Conservation (phyloP, 35 echinoderm and acorn worm genomes). For the Lytechinus pictus region DNA sequence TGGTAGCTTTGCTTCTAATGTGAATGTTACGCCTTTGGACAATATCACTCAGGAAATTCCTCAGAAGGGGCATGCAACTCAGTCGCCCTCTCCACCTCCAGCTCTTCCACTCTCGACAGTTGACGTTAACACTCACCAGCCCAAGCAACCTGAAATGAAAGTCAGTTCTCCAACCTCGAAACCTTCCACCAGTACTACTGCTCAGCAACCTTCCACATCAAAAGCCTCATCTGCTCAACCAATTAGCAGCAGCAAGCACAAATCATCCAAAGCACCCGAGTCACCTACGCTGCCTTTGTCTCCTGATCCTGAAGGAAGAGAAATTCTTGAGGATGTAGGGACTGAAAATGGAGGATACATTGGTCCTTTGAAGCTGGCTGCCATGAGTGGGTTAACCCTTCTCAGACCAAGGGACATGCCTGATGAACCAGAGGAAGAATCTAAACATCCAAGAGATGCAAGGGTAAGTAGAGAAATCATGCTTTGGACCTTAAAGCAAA, state of each 20-base stretch:
- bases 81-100: neutral
- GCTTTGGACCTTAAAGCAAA: neutral
- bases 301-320: neutral
- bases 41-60: neutral
- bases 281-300: neutral
- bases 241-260: neutral
- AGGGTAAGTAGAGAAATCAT: slow-evolving; percentile 69
- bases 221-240: neutral
- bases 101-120: neutral
- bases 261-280: neutral
- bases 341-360: slow-evolving; percentile 66
- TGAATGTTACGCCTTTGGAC: neutral
- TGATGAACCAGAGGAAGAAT: slow-evolving; percentile 62
- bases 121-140: neutral
- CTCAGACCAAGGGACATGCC: slow-evolving; percentile 72
- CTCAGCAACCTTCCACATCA: neutral
- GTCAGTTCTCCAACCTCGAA: neutral
- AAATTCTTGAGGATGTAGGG: neutral
- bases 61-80: neutral
- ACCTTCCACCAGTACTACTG: neutral
- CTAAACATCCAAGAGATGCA: slow-evolving; percentile 90
- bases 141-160: neutral
- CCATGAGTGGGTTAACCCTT: slow-evolving; percentile 95
- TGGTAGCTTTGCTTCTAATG: neutral
- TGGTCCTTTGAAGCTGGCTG: slow-evolving; percentile 94